Evolutionary conservation across 2,888 invertebrate species (phyloP), one percentile per base, ranked within the genome.

Genomic region (Euzetes globulus): DNA sequence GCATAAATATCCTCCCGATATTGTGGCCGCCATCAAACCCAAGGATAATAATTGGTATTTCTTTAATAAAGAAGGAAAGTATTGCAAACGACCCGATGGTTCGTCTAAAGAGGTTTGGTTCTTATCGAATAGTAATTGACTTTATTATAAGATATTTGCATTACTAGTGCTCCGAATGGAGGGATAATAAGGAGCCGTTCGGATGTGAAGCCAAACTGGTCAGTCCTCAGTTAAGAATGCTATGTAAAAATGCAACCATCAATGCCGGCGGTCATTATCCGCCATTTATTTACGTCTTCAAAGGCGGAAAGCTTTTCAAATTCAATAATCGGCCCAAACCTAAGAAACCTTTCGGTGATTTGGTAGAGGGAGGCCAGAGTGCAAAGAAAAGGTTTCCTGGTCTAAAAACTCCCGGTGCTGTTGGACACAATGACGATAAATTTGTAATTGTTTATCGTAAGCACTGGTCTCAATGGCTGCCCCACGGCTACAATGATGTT

Each of bases 341-440:
- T 25, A 70, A 70, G 47, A 70, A 70, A 37, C 70, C 70, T 25
- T 70, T 70, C 45, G 70, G 70, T 22, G 47, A 70, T 1, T 70
- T 70, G 15, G 27, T 70, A 13, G 70, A 70, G 22, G 4, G 41
- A 1, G 27, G n/a, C 25, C 41, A 13, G 17, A 5, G 41, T 13
- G 70, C 70, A 0, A 41, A 25, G 9, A 17, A 45, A 1, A 70
- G 17, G 25, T 70, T 15, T 6, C 70, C 70, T 0, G 70, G 70
- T 5, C 4, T 70, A 11, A 22, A 70, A 2, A 15, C 19, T 22
- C 70, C 70, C 25, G 70, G 70, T 15, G 47, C 41, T 15, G 45
- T 70, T 7, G 70, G 70, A 17, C 45, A 70, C 25, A 45, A 70
- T 9, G 47, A 15, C 25, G 15, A 19, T 15, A 70, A 70, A 1